phyloP scores from a whole-genome alignment of 2,888 invertebrate genomes.

The Lapara coniferarum region DNA sequence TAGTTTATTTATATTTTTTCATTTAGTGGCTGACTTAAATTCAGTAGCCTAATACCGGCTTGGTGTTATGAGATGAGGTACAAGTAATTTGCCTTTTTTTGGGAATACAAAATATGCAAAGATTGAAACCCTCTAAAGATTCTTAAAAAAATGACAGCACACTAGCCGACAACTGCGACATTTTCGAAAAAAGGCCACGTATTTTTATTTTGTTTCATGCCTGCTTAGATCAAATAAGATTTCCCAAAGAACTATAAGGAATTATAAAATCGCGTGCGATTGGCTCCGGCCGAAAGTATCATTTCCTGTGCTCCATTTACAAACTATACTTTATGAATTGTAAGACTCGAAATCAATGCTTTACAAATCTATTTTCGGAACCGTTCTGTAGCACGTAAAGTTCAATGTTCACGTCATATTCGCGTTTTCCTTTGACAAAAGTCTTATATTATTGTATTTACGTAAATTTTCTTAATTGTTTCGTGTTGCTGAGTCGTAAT shows the following conservation, averaged over 20 bases:
- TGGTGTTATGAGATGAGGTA: too few species aligned
- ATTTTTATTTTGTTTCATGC: not conserved
- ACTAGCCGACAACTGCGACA: too few species aligned
- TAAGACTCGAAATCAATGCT: conserved; percentile 32
- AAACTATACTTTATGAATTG: conserved; percentile 55
- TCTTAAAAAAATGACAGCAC: too few species aligned
- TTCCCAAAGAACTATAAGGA: conserved; percentile 41
- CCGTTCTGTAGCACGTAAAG: conserved; percentile 10
- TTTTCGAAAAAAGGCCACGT: too few species aligned
- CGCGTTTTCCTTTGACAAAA: not conserved
- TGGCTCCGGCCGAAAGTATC: conserved; percentile 47
- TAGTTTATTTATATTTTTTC: too few species aligned
- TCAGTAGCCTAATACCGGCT: too few species aligned
- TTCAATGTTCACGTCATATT: conserved; percentile 15
- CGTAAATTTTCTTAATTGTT: not conserved
- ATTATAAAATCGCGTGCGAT: conserved; percentile 53
- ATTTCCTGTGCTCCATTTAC: conserved; percentile 60
- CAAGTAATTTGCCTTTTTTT: too few species aligned
- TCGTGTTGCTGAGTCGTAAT: not conserved
- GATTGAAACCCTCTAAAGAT: too few species aligned
- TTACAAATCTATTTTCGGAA: conserved; percentile 8
- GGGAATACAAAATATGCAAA: too few species aligned
- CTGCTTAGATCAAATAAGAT: not conserved
- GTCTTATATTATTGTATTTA: not conserved
- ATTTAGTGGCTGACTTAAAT: too few species aligned